phyloP scores from a whole-genome alignment of 2,888 invertebrate species.

The Cordilura impudica region DNA sequence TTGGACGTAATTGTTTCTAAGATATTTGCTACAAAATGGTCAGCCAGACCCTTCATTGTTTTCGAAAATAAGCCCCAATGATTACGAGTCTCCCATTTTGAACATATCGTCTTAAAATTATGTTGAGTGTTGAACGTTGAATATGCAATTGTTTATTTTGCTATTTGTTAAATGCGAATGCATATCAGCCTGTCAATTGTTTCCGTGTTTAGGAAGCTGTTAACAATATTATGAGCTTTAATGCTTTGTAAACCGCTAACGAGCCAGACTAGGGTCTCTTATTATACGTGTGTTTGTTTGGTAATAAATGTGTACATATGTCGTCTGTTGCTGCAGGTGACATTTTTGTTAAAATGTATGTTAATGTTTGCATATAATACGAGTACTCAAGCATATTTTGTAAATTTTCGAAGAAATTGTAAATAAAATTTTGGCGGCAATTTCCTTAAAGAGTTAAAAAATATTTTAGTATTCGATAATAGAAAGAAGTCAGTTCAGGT shows the following conservation, averaged over 20 bases:
- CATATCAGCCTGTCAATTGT: slow-evolving; percentile 20
- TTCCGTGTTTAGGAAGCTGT: slow-evolving; percentile 54
- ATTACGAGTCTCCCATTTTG: too few species aligned
- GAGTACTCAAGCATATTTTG: not conserved
- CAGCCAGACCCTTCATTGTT: too few species aligned
- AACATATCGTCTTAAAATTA: too few species aligned
- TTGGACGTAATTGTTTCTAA: too few species aligned
- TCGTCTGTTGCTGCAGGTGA: slow-evolving; percentile 44
- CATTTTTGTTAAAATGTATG: slow-evolving; percentile 1
- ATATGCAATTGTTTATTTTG: not conserved
- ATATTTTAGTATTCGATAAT: too few species aligned
- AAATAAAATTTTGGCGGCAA: not conserved
- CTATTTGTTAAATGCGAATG: slow-evolving; percentile 27
- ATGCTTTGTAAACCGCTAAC: slow-evolving; percentile 28
- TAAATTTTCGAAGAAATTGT: not conserved
- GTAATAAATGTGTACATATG: not conserved
- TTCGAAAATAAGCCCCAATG: too few species aligned
- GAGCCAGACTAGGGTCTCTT: slow-evolving; percentile 44
- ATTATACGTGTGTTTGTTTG: slow-evolving; percentile 11
- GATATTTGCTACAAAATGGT: too few species aligned
- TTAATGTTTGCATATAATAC: not conserved
- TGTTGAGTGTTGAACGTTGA: not conserved
- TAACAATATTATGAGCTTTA: slow-evolving; percentile 45
- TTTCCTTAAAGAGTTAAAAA: too few species aligned
- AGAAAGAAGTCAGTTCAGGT: too few species aligned